These are phyloP conservation scores for Sander lucioperca DNA, from an alignment of 2,113 vertebrate species.

Conservation along the genomic window DNA sequence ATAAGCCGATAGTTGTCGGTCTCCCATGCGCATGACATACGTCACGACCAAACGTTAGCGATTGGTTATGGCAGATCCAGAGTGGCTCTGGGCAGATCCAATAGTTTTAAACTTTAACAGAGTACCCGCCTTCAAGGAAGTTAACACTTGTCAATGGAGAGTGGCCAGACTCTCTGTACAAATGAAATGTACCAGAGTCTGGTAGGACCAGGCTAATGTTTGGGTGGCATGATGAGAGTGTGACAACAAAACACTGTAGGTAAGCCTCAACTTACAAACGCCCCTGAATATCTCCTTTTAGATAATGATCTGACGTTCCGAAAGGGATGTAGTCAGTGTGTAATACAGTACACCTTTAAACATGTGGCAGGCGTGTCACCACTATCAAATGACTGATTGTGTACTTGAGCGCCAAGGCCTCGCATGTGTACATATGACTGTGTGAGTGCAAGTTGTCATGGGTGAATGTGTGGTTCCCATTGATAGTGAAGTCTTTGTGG, in stretches of 20 bases:
- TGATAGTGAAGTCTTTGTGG: slow-evolving; percentile 73
- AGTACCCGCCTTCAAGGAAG: too few relatives aligned
- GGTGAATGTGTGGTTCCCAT: slow-evolving; percentile 41
- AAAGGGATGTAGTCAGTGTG: slow-evolving; percentile 11
- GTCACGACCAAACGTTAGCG: too few relatives aligned
- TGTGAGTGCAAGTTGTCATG: slow-evolving; percentile 34
- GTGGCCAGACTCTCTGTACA: too few relatives aligned
- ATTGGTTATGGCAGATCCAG: too few relatives aligned
- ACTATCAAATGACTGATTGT: slow-evolving; percentile 58
- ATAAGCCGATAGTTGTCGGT: too few relatives aligned
- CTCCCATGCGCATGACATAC: too few relatives aligned
- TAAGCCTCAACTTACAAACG: slow-evolving; percentile 23
- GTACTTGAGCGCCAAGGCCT: slow-evolving; percentile 32
- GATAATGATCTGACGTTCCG: slow-evolving; percentile 41
- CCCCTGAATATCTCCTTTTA: slow-evolving; percentile 5
- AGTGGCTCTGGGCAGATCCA: too few relatives aligned
- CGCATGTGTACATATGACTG: slow-evolving; percentile 43
- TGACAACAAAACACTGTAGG: slow-evolving; percentile 8
- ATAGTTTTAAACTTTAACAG: too few relatives aligned
- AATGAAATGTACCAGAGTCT: too few relatives aligned
- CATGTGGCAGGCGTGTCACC: slow-evolving; percentile 46
- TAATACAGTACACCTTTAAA: slow-evolving; percentile 29
- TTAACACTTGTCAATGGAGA: too few relatives aligned
- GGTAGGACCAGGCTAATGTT: neutral
- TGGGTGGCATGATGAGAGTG: neutral